Percentiles rank a stretch among this genome's conserved stretches.
Conservation (phyloP, 2,113 vertebrate genomes). For the Australoheros scitulus region DNA sequence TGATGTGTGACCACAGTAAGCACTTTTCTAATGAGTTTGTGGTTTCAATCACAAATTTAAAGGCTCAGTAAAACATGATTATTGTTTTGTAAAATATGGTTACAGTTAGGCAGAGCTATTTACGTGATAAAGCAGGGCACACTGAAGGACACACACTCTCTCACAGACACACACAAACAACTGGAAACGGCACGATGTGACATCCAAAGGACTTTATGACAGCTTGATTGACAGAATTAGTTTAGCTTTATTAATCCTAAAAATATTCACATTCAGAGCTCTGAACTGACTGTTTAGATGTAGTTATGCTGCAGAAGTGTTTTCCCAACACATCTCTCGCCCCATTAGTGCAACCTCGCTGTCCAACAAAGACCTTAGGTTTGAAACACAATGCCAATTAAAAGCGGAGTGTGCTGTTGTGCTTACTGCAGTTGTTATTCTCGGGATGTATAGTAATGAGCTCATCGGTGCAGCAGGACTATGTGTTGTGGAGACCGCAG, state of each 20-base stretch:
- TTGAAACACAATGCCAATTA: conserved; percentile 49
- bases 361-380: conserved; percentile 16
- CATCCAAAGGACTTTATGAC: conserved; percentile 9
- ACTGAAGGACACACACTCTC: not conserved
- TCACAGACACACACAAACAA: not conserved
- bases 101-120: not conserved
- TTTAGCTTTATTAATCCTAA: conserved; percentile 41
- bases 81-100: not conserved
- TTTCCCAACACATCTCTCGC: not conserved
- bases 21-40: too few species aligned
- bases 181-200: not conserved
- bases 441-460: conserved; percentile 38
- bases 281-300: not conserved
- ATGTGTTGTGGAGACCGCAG: conserved; percentile 19
- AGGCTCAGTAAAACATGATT: not conserved
- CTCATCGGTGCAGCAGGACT: conserved; percentile 11
- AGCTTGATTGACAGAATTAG: conserved; percentile 39
- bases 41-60: too few species aligned
- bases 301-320: not conserved
- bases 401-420: not conserved
- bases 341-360: conserved; percentile 28
- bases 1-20: not conserved
- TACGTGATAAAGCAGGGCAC: not conserved
- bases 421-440: conserved; percentile 46
- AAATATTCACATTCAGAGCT: not conserved